phyloP scores from a whole-genome alignment of 2,113 vertebrate species.

The Burhinus bistriatus region DNA sequence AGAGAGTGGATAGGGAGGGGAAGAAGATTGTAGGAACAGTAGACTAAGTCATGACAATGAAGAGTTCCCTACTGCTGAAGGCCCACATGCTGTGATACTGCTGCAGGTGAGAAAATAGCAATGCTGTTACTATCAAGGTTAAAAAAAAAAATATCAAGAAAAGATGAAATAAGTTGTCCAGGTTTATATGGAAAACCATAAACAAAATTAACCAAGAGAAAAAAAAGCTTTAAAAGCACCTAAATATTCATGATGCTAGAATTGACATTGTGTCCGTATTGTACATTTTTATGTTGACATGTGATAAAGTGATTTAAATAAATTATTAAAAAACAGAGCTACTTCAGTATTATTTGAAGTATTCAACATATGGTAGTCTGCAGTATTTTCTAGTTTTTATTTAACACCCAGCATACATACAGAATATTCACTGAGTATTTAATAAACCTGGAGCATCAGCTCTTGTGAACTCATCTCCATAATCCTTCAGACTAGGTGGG shows the following conservation, averaged over 20 bases:
- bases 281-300: constrained; percentile 33
- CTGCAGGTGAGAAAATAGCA: neutral
- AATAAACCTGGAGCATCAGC: constrained; percentile 77
- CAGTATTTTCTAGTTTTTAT: constrained; percentile 58
- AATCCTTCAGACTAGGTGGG: constrained; percentile 68
- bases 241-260: constrained; percentile 24
- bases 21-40: neutral
- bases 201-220: neutral
- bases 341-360: constrained; percentile 31
- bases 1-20: neutral
- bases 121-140: neutral
- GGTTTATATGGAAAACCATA: neutral
- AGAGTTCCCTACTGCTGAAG: constrained; percentile 7
- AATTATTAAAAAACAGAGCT: constrained; percentile 53
- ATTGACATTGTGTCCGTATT: constrained; percentile 5
- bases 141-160: neutral
- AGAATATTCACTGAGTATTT: constrained; percentile 70
- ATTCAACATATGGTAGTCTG: constrained; percentile 31
- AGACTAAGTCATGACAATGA: neutral
- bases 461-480: constrained; percentile 76
- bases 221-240: neutral
- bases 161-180: neutral
- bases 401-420: constrained; percentile 55
- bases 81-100: neutral
- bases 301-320: constrained; percentile 58